phyloP scores from a whole-genome alignment of 2,797 vertebrate genomes.

The Squalus acanthias region DNA sequence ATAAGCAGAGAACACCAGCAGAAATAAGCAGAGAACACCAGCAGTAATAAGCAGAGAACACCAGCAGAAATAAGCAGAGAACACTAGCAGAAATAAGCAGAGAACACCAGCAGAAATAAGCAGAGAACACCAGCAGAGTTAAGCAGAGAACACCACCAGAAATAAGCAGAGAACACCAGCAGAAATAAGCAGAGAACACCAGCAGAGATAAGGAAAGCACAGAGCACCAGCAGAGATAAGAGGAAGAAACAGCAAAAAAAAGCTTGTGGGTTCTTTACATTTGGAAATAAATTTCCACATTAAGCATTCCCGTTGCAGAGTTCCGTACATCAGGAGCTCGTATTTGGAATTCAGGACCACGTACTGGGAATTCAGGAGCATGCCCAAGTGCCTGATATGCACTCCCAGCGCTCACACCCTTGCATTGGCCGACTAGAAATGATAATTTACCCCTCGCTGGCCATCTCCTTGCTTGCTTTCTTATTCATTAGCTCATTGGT shows the following conservation, averaged over 20 bases:
- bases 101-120: too few relatives aligned
- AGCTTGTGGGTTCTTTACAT: neutral
- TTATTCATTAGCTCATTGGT: neutral
- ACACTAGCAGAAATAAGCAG: too few relatives aligned
- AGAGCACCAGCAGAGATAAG: too few relatives aligned
- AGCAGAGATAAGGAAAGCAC: too few relatives aligned
- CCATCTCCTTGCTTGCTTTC: neutral
- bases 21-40: too few relatives aligned
- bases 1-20: too few relatives aligned
- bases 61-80: neutral
- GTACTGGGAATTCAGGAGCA: neutral
- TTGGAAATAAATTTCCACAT: neutral
- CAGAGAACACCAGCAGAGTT: too few relatives aligned
- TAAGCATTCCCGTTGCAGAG: neutral
- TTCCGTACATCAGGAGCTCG: neutral
- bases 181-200: neutral
- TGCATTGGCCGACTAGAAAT: neutral
- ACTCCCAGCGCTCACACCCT: neutral
- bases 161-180: neutral
- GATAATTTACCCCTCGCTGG: too few relatives aligned
- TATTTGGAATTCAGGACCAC: neutral
- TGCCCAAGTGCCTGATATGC: neutral
- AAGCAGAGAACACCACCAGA: too few relatives aligned
- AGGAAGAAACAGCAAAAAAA: neutral
- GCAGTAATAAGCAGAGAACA: neutral